These are phyloP conservation scores for Brachymystax lenok DNA, from an alignment of 2,797 vertebrate species.

Conservation along the genomic window DNA sequence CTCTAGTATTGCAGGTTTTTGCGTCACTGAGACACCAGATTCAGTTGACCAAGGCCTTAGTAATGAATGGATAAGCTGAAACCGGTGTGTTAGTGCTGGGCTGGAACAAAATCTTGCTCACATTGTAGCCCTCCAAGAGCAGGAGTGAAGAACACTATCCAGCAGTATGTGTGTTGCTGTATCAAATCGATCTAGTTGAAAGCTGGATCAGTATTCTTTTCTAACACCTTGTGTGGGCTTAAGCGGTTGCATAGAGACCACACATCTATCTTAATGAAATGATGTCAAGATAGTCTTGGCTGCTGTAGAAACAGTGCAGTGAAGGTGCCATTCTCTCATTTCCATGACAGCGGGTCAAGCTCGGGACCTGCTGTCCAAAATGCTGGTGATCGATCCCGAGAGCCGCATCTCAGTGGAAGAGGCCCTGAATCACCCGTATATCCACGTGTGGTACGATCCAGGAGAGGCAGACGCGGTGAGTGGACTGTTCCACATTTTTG, in stretches of 20 bases:
- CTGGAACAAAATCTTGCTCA: no score
- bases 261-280: conserved; percentile 13
- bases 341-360: conserved; percentile 86
- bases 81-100: no score
- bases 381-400: conserved; percentile 96
- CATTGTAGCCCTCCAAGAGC: no score
- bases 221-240: conserved; percentile 6
- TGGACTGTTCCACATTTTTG: conserved; percentile 30
- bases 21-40: not conserved
- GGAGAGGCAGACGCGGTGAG: conserved; percentile 94
- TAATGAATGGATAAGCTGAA: not conserved
- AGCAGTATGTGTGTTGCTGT: not conserved
- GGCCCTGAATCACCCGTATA: conserved; percentile 93
- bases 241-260: conserved; percentile 23
- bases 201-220: no score
- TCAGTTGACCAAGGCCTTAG: not conserved
- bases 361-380: conserved; percentile 94
- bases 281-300: conserved; percentile 35
- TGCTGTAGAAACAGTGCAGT: conserved; percentile 52
- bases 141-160: no score
- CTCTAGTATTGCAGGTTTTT: not conserved
- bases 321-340: conserved; percentile 7
- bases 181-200: not conserved
- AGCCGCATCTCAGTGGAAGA: conserved; percentile 94
- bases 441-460: conserved; percentile 96